Evolutionary conservation across 2,113 vertebrate species (phyloP), one percentile per base, ranked within the genome.

Genomic region (Panthera uncia): DNA sequence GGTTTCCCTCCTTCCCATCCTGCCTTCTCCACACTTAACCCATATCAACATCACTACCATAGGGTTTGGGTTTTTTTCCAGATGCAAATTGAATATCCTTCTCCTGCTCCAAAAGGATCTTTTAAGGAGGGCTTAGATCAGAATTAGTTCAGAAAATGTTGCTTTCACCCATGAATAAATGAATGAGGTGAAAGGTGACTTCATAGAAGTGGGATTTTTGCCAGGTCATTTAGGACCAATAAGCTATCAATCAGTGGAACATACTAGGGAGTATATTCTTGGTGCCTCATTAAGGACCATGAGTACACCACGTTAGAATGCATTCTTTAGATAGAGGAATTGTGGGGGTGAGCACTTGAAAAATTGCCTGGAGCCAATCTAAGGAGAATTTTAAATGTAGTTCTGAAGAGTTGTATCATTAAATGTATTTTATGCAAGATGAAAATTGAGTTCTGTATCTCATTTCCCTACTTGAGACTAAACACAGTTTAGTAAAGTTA

Each of bases 121-220:
- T 94, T 88, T 31, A 92, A 78, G 61, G 52, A 61, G 15, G 14
- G 31, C 16, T 71, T 91, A 91, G 88, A 80, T 95, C 92, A 88
- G n/a, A 96, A 63, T 25, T 84, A 31, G 48, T 84, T 94, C 89
- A 85, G 78, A 93, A 96, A 95, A 41, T 71, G 29, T 36, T 94
- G 50, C 63, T 94, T 87, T 95, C 33, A 52, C 11, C n/a, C 71
- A 19, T 57, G 76, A 96, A 73, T 88, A 33, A 29, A 57, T 68
- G 25, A 91, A 91, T 89, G n/a, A 78, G 29, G 82, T 96, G 21
- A 83, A 91, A 96, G 65, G 36, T 65, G 57, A 29, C 41, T 91
- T 85, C 65, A 52, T 11, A 45, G 31, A 95, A 84, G 63, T 52
- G 8, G 8, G 14, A 68, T 74, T 73, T 96, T 81, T 79, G 50